Conservation (phyloP, 2,113 vertebrate genomes). For the Channa maculata region DNA sequence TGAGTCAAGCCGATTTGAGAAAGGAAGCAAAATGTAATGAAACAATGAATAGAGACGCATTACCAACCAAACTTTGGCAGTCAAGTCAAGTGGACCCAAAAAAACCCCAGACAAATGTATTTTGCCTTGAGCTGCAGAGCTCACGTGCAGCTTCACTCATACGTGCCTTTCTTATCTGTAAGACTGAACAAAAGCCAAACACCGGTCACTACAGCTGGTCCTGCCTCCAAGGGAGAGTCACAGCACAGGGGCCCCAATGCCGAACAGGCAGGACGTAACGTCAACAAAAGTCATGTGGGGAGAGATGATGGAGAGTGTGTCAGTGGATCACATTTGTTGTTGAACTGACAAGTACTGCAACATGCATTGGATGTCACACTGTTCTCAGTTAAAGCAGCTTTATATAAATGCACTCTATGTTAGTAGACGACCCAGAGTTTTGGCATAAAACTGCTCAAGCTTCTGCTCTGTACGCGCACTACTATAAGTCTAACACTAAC, state of each 20-base stretch:
- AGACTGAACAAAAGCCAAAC: slow-evolving; percentile 34
- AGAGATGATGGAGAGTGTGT: slow-evolving; percentile 7
- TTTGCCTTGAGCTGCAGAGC: slow-evolving; percentile 47
- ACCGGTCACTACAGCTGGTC: slow-evolving; percentile 45
- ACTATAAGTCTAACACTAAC: not conserved
- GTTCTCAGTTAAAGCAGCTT: too few relatives aligned
- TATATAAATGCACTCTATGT: too few relatives aligned
- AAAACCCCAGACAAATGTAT: not conserved
- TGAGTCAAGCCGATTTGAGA: too few relatives aligned
- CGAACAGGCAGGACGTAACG: slow-evolving; percentile 17
- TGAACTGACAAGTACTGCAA: too few relatives aligned
- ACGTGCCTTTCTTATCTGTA: slow-evolving; percentile 57
- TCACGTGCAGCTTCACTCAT: slow-evolving; percentile 68
- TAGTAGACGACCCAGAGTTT: too few relatives aligned
- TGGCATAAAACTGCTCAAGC: too few relatives aligned
- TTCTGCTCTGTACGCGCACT: too few relatives aligned
- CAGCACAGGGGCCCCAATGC: slow-evolving; percentile 11
- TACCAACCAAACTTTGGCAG: too few relatives aligned
- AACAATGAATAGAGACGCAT: too few relatives aligned
- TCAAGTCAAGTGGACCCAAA: slow-evolving; percentile 9
- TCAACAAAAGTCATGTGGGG: slow-evolving; percentile 46
- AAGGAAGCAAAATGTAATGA: too few relatives aligned
- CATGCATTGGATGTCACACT: too few relatives aligned
- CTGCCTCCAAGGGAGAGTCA: slow-evolving; percentile 32
- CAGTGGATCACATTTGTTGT: not conserved